A percentile compares a stretch with the other conserved stretches of the same genome.
These are phyloP conservation scores for Strigamia crassipes DNA, from an alignment of 2,888 invertebrate genomes.

Conservation along the genomic window DNA sequence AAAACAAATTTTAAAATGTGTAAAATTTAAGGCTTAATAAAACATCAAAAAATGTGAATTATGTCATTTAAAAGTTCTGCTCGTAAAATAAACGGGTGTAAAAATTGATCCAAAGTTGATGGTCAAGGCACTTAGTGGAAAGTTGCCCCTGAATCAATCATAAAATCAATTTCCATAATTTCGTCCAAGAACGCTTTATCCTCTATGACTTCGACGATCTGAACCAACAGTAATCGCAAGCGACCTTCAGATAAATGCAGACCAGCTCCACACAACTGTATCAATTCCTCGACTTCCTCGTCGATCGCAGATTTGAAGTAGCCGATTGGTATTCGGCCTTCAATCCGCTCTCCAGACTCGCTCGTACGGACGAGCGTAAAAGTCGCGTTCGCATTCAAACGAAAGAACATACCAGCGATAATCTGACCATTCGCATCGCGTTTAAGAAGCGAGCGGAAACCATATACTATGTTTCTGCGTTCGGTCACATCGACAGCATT, in stretches of 20 bases:
- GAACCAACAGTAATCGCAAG: slow-evolving; percentile 68
- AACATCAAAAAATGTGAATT: neutral
- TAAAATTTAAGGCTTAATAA: slow-evolving; percentile 40
- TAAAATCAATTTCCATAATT: slow-evolving; percentile 75
- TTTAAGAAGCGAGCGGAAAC: slow-evolving; percentile 71
- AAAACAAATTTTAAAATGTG: neutral
- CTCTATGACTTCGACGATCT: slow-evolving; percentile 70
- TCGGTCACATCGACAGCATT: slow-evolving; percentile 83
- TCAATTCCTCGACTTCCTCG: slow-evolving; percentile 56
- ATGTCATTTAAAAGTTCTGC: neutral
- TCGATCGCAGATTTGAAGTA: neutral
- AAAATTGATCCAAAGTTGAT: slow-evolving; percentile 11
- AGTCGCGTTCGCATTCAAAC: slow-evolving; percentile 63
- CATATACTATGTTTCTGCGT: slow-evolving; percentile 84
- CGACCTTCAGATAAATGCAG: slow-evolving; percentile 71
- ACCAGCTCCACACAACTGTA: slow-evolving; percentile 73
- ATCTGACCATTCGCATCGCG: slow-evolving; percentile 83
- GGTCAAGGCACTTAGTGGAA: slow-evolving; percentile 29
- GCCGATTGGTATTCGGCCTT: neutral
- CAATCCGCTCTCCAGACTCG: slow-evolving; percentile 3
- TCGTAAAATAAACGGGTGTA: slow-evolving; percentile 24
- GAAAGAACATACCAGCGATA: slow-evolving; percentile 83
- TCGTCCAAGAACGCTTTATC: slow-evolving; percentile 76
- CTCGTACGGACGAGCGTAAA: slow-evolving; percentile 75
- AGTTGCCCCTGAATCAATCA: slow-evolving; percentile 37